Conservation (phyloP, 2,797 vertebrate genomes). For the Syncerus caffer region DNA sequence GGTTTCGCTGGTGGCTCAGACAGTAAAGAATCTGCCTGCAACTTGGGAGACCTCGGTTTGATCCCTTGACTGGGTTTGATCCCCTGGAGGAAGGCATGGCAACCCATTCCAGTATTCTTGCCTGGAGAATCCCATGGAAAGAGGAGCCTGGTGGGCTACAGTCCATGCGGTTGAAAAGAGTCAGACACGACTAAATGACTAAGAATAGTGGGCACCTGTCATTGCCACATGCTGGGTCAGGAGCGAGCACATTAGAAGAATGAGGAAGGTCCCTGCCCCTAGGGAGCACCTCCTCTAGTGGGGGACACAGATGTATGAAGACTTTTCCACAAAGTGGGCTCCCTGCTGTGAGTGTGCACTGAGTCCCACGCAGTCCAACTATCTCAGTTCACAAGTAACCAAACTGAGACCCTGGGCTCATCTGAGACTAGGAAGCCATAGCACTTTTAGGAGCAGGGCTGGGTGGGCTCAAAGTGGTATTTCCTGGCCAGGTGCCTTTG, state of each 20-base stretch:
- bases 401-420: neutral
- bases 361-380: neutral
- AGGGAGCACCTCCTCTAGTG: neutral
- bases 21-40: neutral
- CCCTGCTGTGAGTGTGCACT: neutral
- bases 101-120: neutral
- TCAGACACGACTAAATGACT: neutral
- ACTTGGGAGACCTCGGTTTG: neutral
- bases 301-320: neutral
- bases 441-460: neutral
- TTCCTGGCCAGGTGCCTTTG: neutral
- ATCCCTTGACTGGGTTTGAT: neutral
- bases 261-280: neutral
- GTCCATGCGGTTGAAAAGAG: neutral
- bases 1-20: neutral
- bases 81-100: neutral
- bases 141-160: neutral
- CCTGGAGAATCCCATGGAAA: neutral
- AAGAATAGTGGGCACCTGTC: neutral
- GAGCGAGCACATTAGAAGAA: neutral
- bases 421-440: neutral
- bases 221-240: neutral
- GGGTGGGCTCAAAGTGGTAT: neutral
- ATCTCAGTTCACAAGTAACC: neutral
- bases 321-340: neutral